Evolutionary conservation across 2,888 invertebrate genomes (phyloP), one percentile per base, ranked within the genome.

Genomic region (Acanthacorydalis orientalis): DNA sequence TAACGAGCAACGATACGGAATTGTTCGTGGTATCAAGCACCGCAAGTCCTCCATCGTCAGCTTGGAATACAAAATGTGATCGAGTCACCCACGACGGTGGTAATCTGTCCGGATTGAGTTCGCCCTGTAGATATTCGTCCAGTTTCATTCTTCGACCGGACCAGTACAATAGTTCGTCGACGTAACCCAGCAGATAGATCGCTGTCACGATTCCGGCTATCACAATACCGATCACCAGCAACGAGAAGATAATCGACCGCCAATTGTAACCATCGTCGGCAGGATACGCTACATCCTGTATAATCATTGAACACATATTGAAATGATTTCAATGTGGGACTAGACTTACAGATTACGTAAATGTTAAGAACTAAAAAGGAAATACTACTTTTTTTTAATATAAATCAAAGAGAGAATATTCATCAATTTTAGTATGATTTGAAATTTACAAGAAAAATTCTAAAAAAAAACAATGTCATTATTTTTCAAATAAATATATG

Each of bases 131-230:
- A 65, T 84, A 85, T 70, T 87, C 85, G 70, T 86, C 84, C 57
- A 88, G 71, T 52, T 84, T 81, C 80, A 88, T 84, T 54, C 87
- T 80, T 56, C 82, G 78, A 51, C 88, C 88, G 59, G 84, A 86
- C 87, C 87, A 88, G 68, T 88, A 88, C 53, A 88, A 72, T 57
- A 88, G 72, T 69, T 88, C 88, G 74, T 88, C 88, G 64, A 88
- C 87, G 73, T 88, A 88, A 60, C 88, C 88, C 64, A 88, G 76
- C 64, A 86, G 77, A 72, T 87, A 85, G 69, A 88, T 88, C 60
- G 88, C 88, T 58, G 85, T 85, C 57, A 86, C 84, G 62, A 88
- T 88, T 54, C 88, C 88, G 57, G 85, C 81, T 68, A 88, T 84
- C 60, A 88, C 87, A 68, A 81, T 75, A 65, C 84, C 79, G 69